A percentile compares a stretch with the other conserved stretches of the same genome.
Conservation (phyloP, 2,888 invertebrate genomes). For the Cordilura impudica region DNA sequence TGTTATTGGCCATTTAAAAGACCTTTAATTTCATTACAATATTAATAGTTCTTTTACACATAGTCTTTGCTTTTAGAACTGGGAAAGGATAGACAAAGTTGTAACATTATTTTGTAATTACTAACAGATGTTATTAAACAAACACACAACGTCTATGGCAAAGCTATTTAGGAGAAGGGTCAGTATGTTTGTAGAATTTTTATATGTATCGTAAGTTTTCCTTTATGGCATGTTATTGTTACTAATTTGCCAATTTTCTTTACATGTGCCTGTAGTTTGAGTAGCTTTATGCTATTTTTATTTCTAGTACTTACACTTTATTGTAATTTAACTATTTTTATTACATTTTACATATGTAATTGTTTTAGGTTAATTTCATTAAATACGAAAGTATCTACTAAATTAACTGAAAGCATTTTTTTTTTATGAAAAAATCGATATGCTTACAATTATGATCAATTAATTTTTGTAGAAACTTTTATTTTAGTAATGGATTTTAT, state of each 20-base stretch:
- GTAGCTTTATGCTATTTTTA: neutral
- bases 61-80: neutral
- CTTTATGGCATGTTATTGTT: neutral
- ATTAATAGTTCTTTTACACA: no score
- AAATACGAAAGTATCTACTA: neutral
- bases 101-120: neutral
- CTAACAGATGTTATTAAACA: neutral
- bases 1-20: neutral
- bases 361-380: slow-evolving; percentile 11
- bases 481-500: neutral
- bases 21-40: neutral
- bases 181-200: neutral
- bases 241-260: neutral
- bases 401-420: neutral
- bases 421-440: no score
- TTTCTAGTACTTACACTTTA: neutral
- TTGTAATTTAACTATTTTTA: slow-evolving; percentile 35
- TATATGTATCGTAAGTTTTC: neutral
- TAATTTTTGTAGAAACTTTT: neutral
- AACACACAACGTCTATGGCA: neutral
- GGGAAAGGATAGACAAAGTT: neutral
- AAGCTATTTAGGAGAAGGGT: neutral
- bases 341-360: slow-evolving; percentile 14
- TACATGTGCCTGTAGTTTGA: neutral
- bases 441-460: no score